Evolutionary conservation across 1,140 invertebrate genomes (phyloP), one percentile per base, ranked within the genome.

Genomic region (Kradibia gibbosae): DNA sequence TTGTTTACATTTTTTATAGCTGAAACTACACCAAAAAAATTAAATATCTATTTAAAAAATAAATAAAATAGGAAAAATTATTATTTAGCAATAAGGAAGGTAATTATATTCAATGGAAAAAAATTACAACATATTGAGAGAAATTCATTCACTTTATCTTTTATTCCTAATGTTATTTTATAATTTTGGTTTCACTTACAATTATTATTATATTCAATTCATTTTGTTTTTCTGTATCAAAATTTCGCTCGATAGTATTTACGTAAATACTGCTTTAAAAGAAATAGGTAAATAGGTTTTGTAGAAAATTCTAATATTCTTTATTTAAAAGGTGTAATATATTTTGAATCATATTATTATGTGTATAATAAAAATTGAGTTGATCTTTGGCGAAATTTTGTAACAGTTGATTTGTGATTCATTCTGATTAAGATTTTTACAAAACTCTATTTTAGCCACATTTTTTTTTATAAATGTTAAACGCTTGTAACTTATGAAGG

Each of bases 41-140:
- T n/a, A n/a, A n/a, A n/a, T n/a, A n/a, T n/a, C n/a, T n/a, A n/a
- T n/a, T n/a, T n/a, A n/a, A n/a, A n/a, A n/a, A n/a, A n/a, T n/a
- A n/a, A n/a, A n/a, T n/a, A n/a, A n/a, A n/a, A n/a, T n/a, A n/a
- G n/a, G n/a, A n/a, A n/a, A n/a, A n/a, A n/a, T 81, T 45, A 79
- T 70, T 25, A 62, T 82, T 85, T 85, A 86, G 85, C 88, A 88
- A 84, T 88, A 88, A 86, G 87, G 84, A 86, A 88, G 87, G 87
- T 89, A 89, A 88, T 89, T 89, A 87, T 89, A 89, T 87, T 89
- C 88, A 89, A 89, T 89, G 88, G 86, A 89, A 89, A 89, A 89
- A 88, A 76, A 85, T 88, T 89, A 89, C 88, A 89, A 88, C 89
- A 88, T 86, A 88, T 86, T 86, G 87, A 45, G 36, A 79, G 53